Evolutionary conservation across 2,888 invertebrate genomes (phyloP).

Genomic region (Tetragonula carbonaria): DNA sequence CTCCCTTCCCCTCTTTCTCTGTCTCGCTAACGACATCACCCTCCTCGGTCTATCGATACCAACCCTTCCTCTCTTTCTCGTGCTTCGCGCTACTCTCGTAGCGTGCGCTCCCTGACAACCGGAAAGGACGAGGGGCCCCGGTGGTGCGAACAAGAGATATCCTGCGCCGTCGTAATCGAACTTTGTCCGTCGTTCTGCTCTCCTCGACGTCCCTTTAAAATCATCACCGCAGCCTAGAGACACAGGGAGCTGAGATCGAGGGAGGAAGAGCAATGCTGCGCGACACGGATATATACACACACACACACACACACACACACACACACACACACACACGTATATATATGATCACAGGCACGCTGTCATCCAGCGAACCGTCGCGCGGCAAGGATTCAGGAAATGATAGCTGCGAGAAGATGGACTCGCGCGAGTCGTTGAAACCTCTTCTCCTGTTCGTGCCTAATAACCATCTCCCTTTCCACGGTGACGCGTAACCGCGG

Average conservation of each 20-base stretch:
- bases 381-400: slow-evolving; percentile 42
- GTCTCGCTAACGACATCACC: slow-evolving; percentile 1
- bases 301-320: no score
- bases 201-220: slow-evolving; percentile 60
- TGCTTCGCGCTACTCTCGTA: not conserved
- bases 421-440: slow-evolving; percentile 24
- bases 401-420: slow-evolving; percentile 40
- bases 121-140: slow-evolving; percentile 60
- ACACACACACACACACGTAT: no score
- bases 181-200: slow-evolving; percentile 56
- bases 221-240: slow-evolving; percentile 21
- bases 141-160: slow-evolving; percentile 68
- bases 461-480: slow-evolving; percentile 55
- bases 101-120: slow-evolving; percentile 31
- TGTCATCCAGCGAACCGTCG: slow-evolving; percentile 27
- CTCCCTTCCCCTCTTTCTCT: slow-evolving; percentile 12
- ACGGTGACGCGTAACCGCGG: slow-evolving; percentile 32
- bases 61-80: slow-evolving; percentile 3
- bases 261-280: slow-evolving; percentile 9
- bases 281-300: not conserved
- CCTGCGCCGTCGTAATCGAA: slow-evolving; percentile 72
- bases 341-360: slow-evolving; percentile 9
- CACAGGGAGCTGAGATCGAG: slow-evolving; percentile 1
- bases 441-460: slow-evolving; percentile 35
- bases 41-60: slow-evolving; percentile 21